These are phyloP conservation scores for Perithous albicinctus DNA, from an alignment of 2,888 invertebrate species.

Conservation along the genomic window DNA sequence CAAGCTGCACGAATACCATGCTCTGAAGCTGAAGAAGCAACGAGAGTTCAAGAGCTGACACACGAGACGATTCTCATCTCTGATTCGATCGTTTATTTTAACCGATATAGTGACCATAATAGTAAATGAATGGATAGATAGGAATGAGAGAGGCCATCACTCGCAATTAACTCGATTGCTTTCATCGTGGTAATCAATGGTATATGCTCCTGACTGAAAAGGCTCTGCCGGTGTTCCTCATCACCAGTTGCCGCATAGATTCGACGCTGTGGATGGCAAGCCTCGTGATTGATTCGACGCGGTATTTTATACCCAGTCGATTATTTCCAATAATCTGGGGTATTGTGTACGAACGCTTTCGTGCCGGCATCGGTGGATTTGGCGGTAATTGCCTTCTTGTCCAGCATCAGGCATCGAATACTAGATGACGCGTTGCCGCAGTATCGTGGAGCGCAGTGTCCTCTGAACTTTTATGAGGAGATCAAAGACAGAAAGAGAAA, in stretches of 20 bases:
- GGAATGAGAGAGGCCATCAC: slow-evolving; percentile 24
- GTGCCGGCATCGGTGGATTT: slow-evolving; percentile 32
- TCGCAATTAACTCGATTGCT: slow-evolving; percentile 44
- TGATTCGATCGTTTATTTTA: slow-evolving; percentile 54
- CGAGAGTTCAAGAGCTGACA: slow-evolving; percentile 34
- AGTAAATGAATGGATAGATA: slow-evolving; percentile 20
- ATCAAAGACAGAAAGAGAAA: neutral
- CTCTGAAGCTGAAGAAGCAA: slow-evolving; percentile 12
- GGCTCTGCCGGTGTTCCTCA: neutral
- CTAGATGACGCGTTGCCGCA: neutral
- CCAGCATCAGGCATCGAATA: slow-evolving; percentile 9
- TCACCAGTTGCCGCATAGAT: neutral
- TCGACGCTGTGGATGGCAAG: slow-evolving; percentile 15
- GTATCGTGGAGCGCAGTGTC: neutral
- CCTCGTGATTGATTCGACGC: slow-evolving; percentile 51
- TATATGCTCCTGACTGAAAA: neutral
- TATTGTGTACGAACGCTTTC: slow-evolving; percentile 34
- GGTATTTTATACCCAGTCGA: slow-evolving; percentile 46
- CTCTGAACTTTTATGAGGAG: neutral
- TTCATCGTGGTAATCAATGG: slow-evolving; percentile 47
- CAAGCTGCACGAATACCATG: slow-evolving; percentile 5
- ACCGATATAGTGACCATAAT: slow-evolving; percentile 33
- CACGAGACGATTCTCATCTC: slow-evolving; percentile 49
- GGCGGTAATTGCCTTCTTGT: slow-evolving; percentile 42
- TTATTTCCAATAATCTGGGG: slow-evolving; percentile 57